Evolutionary conservation across 2,888 invertebrate species (phyloP), one percentile per base, ranked within the genome.

Genomic region (Tinea semifulvella): DNA sequence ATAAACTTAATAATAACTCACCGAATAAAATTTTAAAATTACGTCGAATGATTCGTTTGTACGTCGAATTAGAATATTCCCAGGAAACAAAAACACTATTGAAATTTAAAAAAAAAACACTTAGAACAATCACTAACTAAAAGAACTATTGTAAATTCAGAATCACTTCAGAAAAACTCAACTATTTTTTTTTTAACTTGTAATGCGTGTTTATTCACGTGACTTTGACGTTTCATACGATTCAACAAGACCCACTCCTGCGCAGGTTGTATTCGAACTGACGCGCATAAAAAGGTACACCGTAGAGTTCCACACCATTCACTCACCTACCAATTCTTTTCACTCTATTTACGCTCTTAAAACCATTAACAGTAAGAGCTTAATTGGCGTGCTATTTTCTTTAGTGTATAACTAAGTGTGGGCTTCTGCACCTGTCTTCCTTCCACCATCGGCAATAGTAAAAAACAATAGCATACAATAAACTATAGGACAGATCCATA

Each of bases 201-300:
- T 18, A 36, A 10, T 36, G 10, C 36, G 22, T 16, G 43, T 44
- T 27, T 51, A 49, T 53, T 53, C 55, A 53, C 57, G 58, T 50
- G 53, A 52, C 36, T 36, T 18, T 18, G 36, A 18, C 14, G 11
- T 18, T 8, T 7, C 3, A 35, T 14, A 44, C 39, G 14, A 18
- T 49, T 47, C 47, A 57, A 59, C 56, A 55, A 74, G 61, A 53
- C 61, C 65, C 51, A 55, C 68, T 68, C 68, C 48, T 46, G 68
- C 76, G 73, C 75, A 64, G 50, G 66, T 55, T 60, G 47, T 48
- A 44, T 56, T 56, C 61, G 56, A 68, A 77, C 77, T 77, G 75
- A 62, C 63, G n/a, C 2, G 11, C 31, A 31, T 31, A 31, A 31
- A 31, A 31, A 31, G 31, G 31, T 13, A 14, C 11, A 31, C 31